A percentile compares a stretch with the other conserved stretches of the same genome.
phyloP scores from a whole-genome alignment of 2,797 vertebrate species.

The Babyrousa celebensis region DNA sequence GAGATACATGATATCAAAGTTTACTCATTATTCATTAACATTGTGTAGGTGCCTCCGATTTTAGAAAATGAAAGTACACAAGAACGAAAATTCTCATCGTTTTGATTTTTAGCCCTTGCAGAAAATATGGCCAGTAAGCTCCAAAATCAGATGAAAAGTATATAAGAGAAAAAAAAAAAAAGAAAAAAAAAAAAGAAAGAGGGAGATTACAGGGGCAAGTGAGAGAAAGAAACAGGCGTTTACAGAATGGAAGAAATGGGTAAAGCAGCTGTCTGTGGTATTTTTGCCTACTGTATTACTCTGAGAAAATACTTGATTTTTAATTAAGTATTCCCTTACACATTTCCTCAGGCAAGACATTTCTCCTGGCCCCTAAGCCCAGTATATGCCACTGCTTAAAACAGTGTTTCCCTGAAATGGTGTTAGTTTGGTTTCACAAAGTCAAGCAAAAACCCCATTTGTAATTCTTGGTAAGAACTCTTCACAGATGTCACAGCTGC shows the following conservation, averaged over 20 bases:
- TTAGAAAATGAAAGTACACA: not conserved
- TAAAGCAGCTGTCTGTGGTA: not conserved
- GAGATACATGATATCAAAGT: not conserved
- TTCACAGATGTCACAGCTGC: conserved; percentile 39
- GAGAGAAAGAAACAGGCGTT: not conserved
- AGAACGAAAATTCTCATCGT: not conserved
- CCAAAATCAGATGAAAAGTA: not conserved
- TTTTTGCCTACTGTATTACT: not conserved
- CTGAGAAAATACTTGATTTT: conserved; percentile 49
- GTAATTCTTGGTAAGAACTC: conserved; percentile 74
- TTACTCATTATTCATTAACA: not conserved
- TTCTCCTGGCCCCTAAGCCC: conserved; percentile 80
- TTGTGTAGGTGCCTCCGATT: not conserved
- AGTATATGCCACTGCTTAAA: conserved; percentile 69
- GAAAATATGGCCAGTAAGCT: not conserved
- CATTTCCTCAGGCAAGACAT: conserved; percentile 75
- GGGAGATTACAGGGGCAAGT: not conserved
- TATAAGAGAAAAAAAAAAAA: too few relatives aligned
- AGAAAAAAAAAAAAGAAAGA: too few relatives aligned
- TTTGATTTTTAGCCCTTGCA: not conserved
- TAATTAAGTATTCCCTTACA: conserved; percentile 44
- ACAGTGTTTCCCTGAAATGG: conserved; percentile 75
- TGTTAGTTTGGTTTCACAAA: conserved; percentile 81
- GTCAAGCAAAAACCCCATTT: conserved; percentile 69
- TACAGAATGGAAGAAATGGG: not conserved